Evolutionary conservation across 2,113 vertebrate species (phyloP).

Genomic region (Syngnathus floridae): DNA sequence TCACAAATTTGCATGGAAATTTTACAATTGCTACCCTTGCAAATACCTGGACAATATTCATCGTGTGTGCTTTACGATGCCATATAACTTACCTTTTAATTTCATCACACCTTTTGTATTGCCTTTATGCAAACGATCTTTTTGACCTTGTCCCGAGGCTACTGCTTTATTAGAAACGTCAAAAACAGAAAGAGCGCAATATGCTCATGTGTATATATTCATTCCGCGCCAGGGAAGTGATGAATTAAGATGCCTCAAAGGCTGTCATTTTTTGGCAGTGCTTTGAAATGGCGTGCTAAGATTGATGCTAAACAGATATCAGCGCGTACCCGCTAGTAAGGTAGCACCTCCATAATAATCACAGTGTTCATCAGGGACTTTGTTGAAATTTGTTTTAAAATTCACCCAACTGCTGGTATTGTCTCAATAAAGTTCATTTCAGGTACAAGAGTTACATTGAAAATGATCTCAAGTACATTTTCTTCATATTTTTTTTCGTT

Average conservation of each 20-base stretch:
- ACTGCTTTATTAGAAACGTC: slow-evolving; percentile 3
- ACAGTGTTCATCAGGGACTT: not conserved
- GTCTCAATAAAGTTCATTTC: not conserved
- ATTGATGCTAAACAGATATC: slow-evolving; percentile 29
- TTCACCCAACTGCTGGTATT: not conserved
- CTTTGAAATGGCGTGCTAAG: slow-evolving; percentile 16
- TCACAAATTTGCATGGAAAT: slow-evolving; percentile 50
- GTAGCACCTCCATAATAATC: slow-evolving; percentile 13
- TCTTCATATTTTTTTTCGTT: not conserved
- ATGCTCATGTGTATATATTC: slow-evolving; percentile 2
- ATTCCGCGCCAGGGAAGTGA: slow-evolving; percentile 8
- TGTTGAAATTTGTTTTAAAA: not conserved
- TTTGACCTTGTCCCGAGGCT: slow-evolving; percentile 11
- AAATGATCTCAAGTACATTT: not conserved
- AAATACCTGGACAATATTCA: not conserved
- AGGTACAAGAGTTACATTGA: not conserved
- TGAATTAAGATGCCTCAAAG: slow-evolving; percentile 17
- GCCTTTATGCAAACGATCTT: not conserved
- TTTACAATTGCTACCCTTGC: slow-evolving; percentile 21
- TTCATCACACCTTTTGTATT: not conserved
- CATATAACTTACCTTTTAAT: not conserved
- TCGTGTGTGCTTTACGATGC: slow-evolving; percentile 13
- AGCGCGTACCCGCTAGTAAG: slow-evolving; percentile 21
- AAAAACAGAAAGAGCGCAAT: slow-evolving; percentile 1
- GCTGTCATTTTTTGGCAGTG: slow-evolving; percentile 19